A percentile compares a stretch with the other conserved stretches of the same genome.
phyloP scores from a whole-genome alignment of 2,888 invertebrate genomes.

The Lagria hirta region DNA sequence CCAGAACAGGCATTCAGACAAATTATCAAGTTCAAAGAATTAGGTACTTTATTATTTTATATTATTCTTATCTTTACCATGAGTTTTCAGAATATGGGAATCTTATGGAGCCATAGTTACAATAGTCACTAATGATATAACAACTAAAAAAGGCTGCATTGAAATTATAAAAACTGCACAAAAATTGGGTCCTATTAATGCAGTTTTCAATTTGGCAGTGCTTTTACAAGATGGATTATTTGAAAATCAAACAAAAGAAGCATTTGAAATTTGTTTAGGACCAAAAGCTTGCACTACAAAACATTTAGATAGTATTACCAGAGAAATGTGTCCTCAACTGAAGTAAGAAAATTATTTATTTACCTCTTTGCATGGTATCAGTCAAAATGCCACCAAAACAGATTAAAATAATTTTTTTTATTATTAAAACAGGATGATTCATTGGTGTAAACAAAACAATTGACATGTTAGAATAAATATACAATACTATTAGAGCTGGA shows the following conservation, averaged over 20 bases:
- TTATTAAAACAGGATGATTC: no score
- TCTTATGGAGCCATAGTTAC: constrained; percentile 68
- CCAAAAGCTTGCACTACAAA: constrained; percentile 84
- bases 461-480: no score
- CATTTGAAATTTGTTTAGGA: constrained; percentile 66
- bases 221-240: constrained; percentile 73
- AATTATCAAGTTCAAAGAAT: constrained; percentile 32
- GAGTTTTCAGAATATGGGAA: constrained; percentile 67
- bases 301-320: constrained; percentile 65
- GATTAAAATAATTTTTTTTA: no score
- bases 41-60: constrained; percentile 29
- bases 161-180: constrained; percentile 67
- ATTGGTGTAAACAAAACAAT: no score
- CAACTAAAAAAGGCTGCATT: constrained; percentile 69
- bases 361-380: no score
- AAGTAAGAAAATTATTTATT: no score
- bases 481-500: no score
- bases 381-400: no score
- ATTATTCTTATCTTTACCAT: constrained; percentile 1
- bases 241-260: constrained; percentile 71
- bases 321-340: constrained; percentile 38
- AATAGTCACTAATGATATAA: constrained; percentile 72
- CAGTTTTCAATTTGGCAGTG: constrained; percentile 89
- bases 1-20: constrained; percentile 46
- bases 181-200: constrained; percentile 70